Evolutionary conservation across 2,888 invertebrate genomes (phyloP), one percentile per base, ranked within the genome.

Genomic region (Amphiduros pacificus): DNA sequence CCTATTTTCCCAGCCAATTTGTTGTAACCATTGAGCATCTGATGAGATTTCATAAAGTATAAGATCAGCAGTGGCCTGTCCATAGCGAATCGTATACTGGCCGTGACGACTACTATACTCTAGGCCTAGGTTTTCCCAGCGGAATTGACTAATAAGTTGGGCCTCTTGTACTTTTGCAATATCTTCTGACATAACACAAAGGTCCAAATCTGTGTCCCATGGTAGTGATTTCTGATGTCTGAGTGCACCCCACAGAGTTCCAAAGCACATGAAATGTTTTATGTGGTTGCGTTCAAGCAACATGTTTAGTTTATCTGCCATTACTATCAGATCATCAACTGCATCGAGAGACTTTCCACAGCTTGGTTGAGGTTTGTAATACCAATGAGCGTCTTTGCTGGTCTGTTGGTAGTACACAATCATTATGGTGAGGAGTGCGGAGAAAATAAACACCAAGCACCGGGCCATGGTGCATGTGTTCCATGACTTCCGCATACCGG

Each of bases 181-280:
- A 69, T 86, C 85, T 65, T 83, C 82, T 71, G 84, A 84, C 22
- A 85, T 76, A 5, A 86, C 72, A 72, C 87, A 87, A 14, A 87
- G 72, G 64, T 87, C 85, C 9, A 85, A 77, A 71, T 84, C 83
- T 49, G 82, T 78, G 63, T 85, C 85, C 87, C 87, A 87, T 0
- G 86, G 86, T 9, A 87, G 76, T n/a, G 85, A 83, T 22, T 82
- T 79, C 5, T 84, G 84, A 44, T 82, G 76, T 63, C 86, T 81
- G 44, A 87, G 81, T 67, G 86, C 86, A 55, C 87, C 87, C 87
- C 87, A 87, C 2, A 87, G 81, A 11, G 85, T 83, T 29, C 85
- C 86, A 66, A 86, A 86, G 72, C 87, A 87, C 20, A 87, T 77
- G 70, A 85, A 86, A 75, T 87, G 85, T n/a, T 85, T 82, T 41